Conservation (phyloP, 1,140 invertebrate genomes). For the Scaptomyza graminum region DNA sequence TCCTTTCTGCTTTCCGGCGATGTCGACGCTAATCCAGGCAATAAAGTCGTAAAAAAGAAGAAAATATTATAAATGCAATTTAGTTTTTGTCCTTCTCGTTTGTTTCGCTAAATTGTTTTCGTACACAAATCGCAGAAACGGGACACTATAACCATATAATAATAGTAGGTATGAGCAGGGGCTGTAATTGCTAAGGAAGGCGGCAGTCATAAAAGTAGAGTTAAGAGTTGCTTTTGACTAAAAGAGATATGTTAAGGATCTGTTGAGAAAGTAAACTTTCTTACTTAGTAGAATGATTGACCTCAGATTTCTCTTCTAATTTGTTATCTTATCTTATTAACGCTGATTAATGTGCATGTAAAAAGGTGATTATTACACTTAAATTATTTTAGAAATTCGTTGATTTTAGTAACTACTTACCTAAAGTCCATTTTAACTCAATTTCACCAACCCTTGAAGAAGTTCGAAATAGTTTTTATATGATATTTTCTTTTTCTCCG, state of each 20-base stretch:
- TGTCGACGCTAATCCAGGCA: slow-evolving; percentile 72
- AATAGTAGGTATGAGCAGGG: slow-evolving; percentile 6
- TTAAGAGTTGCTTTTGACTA: not conserved
- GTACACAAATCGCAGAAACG: slow-evolving; percentile 63
- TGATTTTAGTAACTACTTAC: no score
- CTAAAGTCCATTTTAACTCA: no score
- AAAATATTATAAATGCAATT: slow-evolving; percentile 29
- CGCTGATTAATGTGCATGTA: no score
- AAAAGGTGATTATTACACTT: no score
- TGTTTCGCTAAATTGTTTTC: slow-evolving; percentile 67
- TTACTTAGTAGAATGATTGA: no score
- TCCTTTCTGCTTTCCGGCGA: slow-evolving; percentile 69
- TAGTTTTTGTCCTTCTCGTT: slow-evolving; percentile 44
- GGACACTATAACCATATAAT: slow-evolving; percentile 31
- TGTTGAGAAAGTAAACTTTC: no score
- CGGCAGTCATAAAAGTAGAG: slow-evolving; percentile 20
- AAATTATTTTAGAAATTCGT: no score
- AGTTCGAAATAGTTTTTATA: not conserved
- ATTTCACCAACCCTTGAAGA: not conserved
- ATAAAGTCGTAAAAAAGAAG: slow-evolving; percentile 74
- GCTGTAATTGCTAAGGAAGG: not conserved
- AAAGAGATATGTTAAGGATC: no score
- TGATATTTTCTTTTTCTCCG: not conserved
- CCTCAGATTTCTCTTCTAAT: no score
- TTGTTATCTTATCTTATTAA: no score